Base-by-base conservation (phyloP, 1,140 invertebrate genomes). In the Hylaeus anthracinus region DNA sequence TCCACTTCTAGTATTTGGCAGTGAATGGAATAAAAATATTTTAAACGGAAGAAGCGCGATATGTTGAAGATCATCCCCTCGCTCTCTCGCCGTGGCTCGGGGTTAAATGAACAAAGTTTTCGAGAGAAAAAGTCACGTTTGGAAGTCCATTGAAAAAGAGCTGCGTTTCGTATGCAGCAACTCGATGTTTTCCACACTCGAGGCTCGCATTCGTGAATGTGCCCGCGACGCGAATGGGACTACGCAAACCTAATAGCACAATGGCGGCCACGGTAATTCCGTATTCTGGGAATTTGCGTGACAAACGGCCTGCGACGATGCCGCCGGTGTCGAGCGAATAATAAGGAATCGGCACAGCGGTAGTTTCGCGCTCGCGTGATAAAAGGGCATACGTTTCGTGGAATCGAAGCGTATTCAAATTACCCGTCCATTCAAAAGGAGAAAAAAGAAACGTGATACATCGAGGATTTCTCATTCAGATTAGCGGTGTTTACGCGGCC, bases 241-340 rank as follows among this genome's bases (percentile, higher is more conserved):
- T 60, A 61, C 64, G 69, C 43, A 12, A 85, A 69, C 58, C 65
- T 81, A 85, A 81, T 77, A 65, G 69, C 72, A 84, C 84, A 85
- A 85, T 84, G 60, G 73, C 53, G 41, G 26, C 66, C 72, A 55
- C 56, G 48, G 51, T 77, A 58, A 84, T 77, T 84, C 69, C 61
- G 58, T 48, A 74, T 48, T 81, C 69, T 45, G 26, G 56, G 66
- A 69, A 86, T 86, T 86, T 84, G 83, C 84, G 78, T 86, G 82
- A 84, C 72, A 84, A 81, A 84, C 58, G 61, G 72, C 76, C 26
- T 51, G 37, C 69, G 48, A 64, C 78, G 66, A 86, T 81, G 64
- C 61, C 66, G 43, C 58, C 15, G 15, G 15, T 72, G 41, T 60
- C 39, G 71, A 26, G 9, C 53, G 71, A 48, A 79, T 66, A 66